Evolutionary conservation across 2,113 vertebrate species (phyloP).

Genomic region (Passerina amoena): DNA sequence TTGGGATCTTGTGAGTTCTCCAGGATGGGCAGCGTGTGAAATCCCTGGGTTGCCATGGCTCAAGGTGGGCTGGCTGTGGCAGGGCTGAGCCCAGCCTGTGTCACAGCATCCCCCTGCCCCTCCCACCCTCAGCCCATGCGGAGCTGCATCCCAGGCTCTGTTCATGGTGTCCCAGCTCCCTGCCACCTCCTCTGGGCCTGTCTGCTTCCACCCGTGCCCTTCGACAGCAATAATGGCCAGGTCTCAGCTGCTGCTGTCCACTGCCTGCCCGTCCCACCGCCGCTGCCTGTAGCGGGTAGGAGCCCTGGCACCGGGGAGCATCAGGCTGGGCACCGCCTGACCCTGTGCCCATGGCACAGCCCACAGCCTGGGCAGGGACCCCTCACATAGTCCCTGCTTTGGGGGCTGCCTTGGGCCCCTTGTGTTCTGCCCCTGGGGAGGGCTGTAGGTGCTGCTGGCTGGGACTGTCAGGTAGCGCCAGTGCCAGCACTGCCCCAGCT

Average conservation of each 20-base stretch:
- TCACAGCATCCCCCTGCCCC: background rate
- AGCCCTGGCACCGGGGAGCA: background rate
- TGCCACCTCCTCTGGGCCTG: background rate
- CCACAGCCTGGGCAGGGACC: background rate
- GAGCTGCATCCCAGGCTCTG: fast-evolving
- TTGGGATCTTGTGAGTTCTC: background rate
- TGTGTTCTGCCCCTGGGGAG: background rate
- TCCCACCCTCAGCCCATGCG: fast-evolving
- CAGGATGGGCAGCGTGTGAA: fast-evolving
- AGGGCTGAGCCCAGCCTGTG: background rate
- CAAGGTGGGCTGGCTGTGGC: background rate
- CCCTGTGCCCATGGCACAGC: background rate
- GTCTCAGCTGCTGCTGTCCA: background rate
- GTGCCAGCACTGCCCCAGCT: background rate
- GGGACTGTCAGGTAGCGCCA: background rate
- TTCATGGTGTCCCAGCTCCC: background rate
- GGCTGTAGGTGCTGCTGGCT: background rate
- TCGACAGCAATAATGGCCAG: conserved; percentile 75
- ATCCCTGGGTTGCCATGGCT: background rate
- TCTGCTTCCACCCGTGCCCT: background rate
- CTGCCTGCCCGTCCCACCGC: background rate
- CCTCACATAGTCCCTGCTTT: background rate
- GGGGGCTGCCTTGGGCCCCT: background rate
- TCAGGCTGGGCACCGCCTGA: background rate
- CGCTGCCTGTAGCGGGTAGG: background rate